Percentiles rank a stretch among this genome's conserved stretches.
These are phyloP conservation scores for Nephrocerus scutellatus DNA, from an alignment of 2,888 invertebrate species.

Conservation along the genomic window DNA sequence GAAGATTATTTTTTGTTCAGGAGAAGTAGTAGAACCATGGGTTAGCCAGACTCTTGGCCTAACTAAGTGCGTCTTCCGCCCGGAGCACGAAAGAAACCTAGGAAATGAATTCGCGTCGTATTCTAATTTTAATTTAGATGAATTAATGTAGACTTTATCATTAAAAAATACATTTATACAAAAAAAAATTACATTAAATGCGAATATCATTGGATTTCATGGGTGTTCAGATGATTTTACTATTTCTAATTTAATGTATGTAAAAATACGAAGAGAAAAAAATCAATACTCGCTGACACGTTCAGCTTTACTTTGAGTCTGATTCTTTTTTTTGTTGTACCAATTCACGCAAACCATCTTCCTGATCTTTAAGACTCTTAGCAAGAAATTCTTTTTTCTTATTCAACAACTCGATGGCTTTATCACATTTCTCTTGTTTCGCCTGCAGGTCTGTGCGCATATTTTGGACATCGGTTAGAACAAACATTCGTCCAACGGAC, in stretches of 20 bases:
- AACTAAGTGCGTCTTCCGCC: conserved; percentile 63
- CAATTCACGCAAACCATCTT: conserved; percentile 74
- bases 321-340: conserved; percentile 59
- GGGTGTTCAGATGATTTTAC: too few species aligned
- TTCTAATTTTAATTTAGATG: conserved; percentile 74
- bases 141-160: too few species aligned
- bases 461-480: conserved; percentile 57
- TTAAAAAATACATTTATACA: too few species aligned
- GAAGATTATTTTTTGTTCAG: conserved; percentile 66
- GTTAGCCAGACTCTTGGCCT: conserved; percentile 59
- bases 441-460: conserved; percentile 57
- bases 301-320: too few species aligned
- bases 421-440: conserved; percentile 54
- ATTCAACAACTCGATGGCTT: conserved; percentile 64
- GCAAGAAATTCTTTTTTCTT: conserved; percentile 68
- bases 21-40: conserved; percentile 68
- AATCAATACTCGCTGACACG: too few species aligned
- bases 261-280: too few species aligned
- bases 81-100: conserved; percentile 80
- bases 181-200: too few species aligned
- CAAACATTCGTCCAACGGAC: conserved; percentile 75
- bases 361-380: conserved; percentile 69
- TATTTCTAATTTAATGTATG: too few species aligned
- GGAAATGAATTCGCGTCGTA: conserved; percentile 90
- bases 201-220: too few species aligned